Base-by-base conservation (phyloP, 35 echinoderm and acorn worm species). In the Eucidaris tribuloides region DNA sequence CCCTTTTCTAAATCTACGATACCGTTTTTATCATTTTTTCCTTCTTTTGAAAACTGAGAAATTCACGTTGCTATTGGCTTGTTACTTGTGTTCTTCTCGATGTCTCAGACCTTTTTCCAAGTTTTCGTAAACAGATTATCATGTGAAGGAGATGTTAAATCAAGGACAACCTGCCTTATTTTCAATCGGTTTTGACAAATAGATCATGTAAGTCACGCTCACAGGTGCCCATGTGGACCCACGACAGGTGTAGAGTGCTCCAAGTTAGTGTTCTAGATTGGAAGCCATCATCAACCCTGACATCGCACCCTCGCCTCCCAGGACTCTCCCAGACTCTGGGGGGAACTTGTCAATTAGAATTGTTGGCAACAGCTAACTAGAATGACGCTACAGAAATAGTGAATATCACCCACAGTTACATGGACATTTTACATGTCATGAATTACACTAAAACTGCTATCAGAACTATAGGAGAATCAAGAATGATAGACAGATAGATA, bases 341-440 rank as follows among this genome's bases (percentile, higher is more conserved):
- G 68, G 68, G 68, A 74, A 74, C 68, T 74, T 74, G 68, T 74
- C 68, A 74, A 74, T 74, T 44, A 74, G 68, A 74, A 18, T 74
- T 22, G 7, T 44, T 74, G 34, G 68, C 35, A 74, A 68, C 7
- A 43, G 14, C 44, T 44, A 43, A 74, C 37, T 25, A 74, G n/a
- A n/a, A n/a, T n/a, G 68, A 74, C 68, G 37, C 22, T 74, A 9
- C 37, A 43, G 22, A 5, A 35, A 4, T 3, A 2, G 44, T 3
- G 68, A 33, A 33, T 74, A 9, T 5, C 28, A 71, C 31, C 3
- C 2, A 35, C 23, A 0, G 5, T n/a, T 44, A 2, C 68, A 74
- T 17, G 1, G 6, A 41, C 29, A 74, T 22, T 42, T 19, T 42
- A 35, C 28, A 36, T 44, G 11, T 35, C 37, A 36, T 74, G 29